phyloP scores from a whole-genome alignment of 2,113 vertebrate genomes.

The Albula glossodonta region DNA sequence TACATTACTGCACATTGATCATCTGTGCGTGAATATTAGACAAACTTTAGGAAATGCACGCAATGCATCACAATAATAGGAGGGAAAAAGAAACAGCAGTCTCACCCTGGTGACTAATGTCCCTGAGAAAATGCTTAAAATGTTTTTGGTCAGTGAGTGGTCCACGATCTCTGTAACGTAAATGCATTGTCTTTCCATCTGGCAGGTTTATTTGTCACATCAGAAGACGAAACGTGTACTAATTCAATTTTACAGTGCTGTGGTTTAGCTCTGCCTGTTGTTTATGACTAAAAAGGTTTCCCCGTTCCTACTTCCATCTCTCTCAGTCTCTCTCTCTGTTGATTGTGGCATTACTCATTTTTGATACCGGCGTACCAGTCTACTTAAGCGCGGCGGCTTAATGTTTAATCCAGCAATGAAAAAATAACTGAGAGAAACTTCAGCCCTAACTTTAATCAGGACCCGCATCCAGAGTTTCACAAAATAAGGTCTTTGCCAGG shows the following conservation, averaged over 20 bases:
- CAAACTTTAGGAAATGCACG: too few relatives aligned
- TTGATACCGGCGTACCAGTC: slow-evolving; percentile 60
- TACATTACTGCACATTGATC: too few relatives aligned
- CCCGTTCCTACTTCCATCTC: slow-evolving; percentile 55
- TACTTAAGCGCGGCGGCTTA: slow-evolving; percentile 59
- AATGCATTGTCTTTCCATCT: neutral
- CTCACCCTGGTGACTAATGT: neutral
- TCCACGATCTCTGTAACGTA: neutral
- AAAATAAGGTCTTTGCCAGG: neutral
- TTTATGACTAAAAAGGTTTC: slow-evolving; percentile 59
- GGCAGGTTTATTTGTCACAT: neutral
- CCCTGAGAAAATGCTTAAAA: neutral
- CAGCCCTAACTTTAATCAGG: neutral
- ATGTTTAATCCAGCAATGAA: slow-evolving; percentile 48
- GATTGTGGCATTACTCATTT: slow-evolving; percentile 64
- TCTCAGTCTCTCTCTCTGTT: slow-evolving; percentile 34
- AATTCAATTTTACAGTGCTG: slow-evolving; percentile 43
- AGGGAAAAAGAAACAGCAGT: neutral
- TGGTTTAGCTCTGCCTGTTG: slow-evolving; percentile 32
- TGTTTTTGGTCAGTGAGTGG: neutral
- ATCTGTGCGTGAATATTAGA: too few relatives aligned
- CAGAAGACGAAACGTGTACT: neutral
- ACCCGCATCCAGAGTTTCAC: too few relatives aligned
- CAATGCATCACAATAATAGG: too few relatives aligned
- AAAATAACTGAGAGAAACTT: neutral